Base-by-base conservation (phyloP, 2,797 vertebrate species). In the Scolopax bukidnonensis region DNA sequence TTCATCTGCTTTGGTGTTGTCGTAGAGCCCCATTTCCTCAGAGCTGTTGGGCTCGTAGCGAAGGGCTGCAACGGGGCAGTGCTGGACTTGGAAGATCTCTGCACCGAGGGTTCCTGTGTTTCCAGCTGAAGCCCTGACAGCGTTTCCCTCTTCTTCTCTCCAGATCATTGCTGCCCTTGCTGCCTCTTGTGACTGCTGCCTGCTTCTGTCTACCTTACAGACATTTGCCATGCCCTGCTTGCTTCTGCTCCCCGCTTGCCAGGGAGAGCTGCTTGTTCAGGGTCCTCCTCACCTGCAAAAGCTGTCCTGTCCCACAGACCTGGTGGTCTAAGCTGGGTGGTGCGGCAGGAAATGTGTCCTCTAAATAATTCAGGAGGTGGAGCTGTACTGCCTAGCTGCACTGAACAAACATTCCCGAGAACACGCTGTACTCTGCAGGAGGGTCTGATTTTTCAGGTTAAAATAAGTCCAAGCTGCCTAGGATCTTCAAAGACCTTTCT, bases 311-410 rank as follows among this genome's bases (percentile, higher is more conserved):
- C 33, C 57, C 1, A 3, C 50, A 47, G 65, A 86, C 43, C 40
- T 3, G 25, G 77, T 89, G 90, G 81, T 92, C 86, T 92, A 12
- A 79, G 40, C 77, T 90, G 86, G 86, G 74, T 80, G 80, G 89
- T 83, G 73, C 68, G 94, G 95, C 91, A 95, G 91, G 91, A 95
- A 96, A 60, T 50, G 53, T 23, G 87, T 93, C 77, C 85, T 96
- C 95, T 94, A 93, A 94, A 92, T 95, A 84, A 95, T 96, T 94
- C 74, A 57, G 93, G 95, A 96, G 91, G 95, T 96, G 96, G 91
- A 95, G 96, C 91, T 82, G 83, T 84, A 76, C 80, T 80, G 87
- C 86, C 83, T 78, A 79, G 85, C 83, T 8, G 10, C 93, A 40
- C 96, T 96, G 93, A 96, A 60, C 90, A 96, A 95, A 95, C 90